phyloP scores from a whole-genome alignment of 2,113 vertebrate genomes.

The Cercopithecus mona region DNA sequence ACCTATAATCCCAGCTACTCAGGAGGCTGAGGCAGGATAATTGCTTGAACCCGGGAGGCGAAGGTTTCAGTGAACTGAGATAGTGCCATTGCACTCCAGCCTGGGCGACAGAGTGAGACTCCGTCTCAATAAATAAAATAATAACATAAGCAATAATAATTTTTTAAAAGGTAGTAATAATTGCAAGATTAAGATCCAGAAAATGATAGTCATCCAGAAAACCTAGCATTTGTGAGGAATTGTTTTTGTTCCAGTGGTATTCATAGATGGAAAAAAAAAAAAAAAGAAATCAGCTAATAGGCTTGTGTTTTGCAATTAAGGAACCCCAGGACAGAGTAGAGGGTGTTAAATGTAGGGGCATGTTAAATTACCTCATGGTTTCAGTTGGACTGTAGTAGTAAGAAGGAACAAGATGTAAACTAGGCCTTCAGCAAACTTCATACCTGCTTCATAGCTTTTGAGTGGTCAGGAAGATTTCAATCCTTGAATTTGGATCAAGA shows the following conservation, averaged over 20 bases:
- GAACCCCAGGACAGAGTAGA: neutral
- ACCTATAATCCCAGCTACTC: no score
- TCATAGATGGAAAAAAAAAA: neutral
- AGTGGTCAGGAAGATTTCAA: neutral
- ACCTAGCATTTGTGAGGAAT: neutral
- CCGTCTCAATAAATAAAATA: no score
- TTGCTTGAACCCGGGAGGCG: no score
- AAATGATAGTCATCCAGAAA: neutral
- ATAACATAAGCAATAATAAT: neutral
- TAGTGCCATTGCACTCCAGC: no score
- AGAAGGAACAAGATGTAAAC: neutral
- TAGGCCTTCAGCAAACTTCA: neutral
- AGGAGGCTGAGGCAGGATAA: no score
- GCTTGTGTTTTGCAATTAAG: neutral
- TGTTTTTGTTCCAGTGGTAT: neutral
- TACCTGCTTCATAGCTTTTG: neutral
- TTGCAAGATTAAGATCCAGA: neutral
- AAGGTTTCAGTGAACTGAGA: no score
- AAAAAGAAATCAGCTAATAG: neutral
- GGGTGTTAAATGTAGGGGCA: neutral
- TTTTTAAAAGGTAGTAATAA: neutral
- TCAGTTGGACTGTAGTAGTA: neutral
- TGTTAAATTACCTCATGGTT: neutral
- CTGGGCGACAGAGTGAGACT: no score
- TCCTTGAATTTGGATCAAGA: neutral